Conservation (phyloP, 1,140 invertebrate genomes). For the Pseudoatta argentina region DNA sequence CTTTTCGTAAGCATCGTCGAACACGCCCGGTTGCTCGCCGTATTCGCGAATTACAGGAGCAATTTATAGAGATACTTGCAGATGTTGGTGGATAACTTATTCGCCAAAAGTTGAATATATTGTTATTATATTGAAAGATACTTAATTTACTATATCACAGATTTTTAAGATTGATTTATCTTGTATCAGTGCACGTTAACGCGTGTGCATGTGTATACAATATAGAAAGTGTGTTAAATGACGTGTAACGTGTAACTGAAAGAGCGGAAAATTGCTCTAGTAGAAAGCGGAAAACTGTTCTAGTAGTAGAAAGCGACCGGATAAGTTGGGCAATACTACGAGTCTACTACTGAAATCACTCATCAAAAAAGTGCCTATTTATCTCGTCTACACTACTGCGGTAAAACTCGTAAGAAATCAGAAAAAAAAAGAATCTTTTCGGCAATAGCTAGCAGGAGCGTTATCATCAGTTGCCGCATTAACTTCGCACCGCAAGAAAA, state of each 20-base stretch:
- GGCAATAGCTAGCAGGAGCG: conserved; percentile 43
- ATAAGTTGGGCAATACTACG: conserved; percentile 52
- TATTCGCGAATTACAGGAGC: neutral
- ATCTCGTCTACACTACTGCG: conserved; percentile 53
- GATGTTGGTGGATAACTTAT: neutral
- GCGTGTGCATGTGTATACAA: neutral
- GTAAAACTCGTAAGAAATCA: conserved; percentile 42
- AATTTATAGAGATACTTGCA: neutral
- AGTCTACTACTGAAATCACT: conserved; percentile 50
- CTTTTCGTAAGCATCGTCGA: conserved; percentile 11
- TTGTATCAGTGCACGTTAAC: neutral
- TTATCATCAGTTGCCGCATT: conserved; percentile 11
- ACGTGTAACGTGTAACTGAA: conserved; percentile 40
- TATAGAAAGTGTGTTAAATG: conserved; percentile 24
- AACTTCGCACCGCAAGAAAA: conserved; percentile 37
- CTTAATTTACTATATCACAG: neutral
- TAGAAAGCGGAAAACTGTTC: conserved; percentile 53
- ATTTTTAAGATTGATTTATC: neutral
- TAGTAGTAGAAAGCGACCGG: conserved; percentile 60
- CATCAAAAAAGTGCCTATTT: conserved; percentile 45
- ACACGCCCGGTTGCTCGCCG: neutral
- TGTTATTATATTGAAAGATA: neutral
- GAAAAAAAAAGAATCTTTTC: conserved; percentile 27
- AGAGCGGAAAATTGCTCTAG: conserved; percentile 52
- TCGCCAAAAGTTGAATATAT: neutral